Evolutionary conservation across 2,888 invertebrate species (phyloP).

Genomic region (Philonicus albiceps): DNA sequence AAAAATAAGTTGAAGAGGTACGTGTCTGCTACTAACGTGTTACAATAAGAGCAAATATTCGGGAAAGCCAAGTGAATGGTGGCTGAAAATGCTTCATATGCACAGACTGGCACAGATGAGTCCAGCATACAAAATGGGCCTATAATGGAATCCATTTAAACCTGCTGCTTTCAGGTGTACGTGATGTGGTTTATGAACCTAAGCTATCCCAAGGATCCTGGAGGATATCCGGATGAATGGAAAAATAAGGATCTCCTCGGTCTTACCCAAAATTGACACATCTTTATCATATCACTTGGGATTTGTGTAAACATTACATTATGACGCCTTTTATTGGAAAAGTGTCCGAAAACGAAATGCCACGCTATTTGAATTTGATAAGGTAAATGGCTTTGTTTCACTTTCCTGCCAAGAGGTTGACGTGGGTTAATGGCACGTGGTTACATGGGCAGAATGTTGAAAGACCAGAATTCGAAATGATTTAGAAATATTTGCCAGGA

Average conservation of each 20-base stretch:
- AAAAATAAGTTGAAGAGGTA: background rate
- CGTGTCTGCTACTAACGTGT: background rate
- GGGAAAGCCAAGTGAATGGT: background rate
- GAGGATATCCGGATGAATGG: background rate
- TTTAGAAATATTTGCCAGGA: background rate
- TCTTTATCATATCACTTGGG: background rate
- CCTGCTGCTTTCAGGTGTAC: background rate
- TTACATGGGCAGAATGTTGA: background rate
- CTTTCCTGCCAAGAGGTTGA: background rate
- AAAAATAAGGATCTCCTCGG: background rate
- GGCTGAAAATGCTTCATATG: background rate
- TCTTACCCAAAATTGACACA: background rate
- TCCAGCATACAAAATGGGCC: constrained; percentile 14
- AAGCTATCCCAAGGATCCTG: background rate
- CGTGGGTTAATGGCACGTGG: background rate
- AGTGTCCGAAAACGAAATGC: background rate
- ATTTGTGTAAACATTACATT: background rate
- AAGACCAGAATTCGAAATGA: background rate
- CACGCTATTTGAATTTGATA: background rate
- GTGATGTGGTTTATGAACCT: constrained; percentile 1
- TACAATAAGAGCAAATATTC: background rate
- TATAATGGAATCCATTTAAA: constrained; percentile 10
- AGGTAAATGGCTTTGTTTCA: background rate
- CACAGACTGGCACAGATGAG: background rate
- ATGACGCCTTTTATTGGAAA: background rate